Conservation (phyloP, 1,140 invertebrate genomes). For the Pseudomyrmex concolor region DNA sequence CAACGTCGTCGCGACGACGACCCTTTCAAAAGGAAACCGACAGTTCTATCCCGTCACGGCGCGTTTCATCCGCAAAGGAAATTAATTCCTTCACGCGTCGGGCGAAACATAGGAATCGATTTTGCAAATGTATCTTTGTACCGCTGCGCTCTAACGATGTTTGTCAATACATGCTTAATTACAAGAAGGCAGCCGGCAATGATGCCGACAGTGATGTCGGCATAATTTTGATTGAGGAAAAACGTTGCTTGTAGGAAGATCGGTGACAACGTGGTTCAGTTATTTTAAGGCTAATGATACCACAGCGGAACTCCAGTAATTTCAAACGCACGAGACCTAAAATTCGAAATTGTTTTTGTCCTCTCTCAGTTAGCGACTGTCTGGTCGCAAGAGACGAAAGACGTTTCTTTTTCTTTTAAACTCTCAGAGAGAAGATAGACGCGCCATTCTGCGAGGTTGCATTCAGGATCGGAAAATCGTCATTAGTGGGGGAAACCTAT, state of each 20-base stretch:
- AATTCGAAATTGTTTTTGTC: too few species aligned
- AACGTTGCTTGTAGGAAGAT: not conserved
- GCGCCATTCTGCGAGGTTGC: too few species aligned
- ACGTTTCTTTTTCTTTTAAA: too few species aligned
- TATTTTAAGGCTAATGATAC: not conserved
- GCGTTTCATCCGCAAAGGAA: slow-evolving; percentile 26
- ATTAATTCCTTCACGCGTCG: slow-evolving; percentile 28
- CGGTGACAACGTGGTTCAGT: not conserved
- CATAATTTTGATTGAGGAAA: not conserved
- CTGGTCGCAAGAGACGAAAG: too few species aligned
- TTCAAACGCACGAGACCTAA: too few species aligned
- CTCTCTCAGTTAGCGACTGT: too few species aligned
- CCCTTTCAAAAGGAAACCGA: slow-evolving; percentile 23
- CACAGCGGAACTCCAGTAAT: too few species aligned
- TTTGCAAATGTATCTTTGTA: not conserved
- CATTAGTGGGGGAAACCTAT: too few species aligned
- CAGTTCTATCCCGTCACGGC: not conserved
- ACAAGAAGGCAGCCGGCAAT: slow-evolving; percentile 3
- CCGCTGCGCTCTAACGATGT: slow-evolving; percentile 1
- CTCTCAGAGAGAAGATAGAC: too few species aligned
- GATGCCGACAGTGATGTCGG: too few species aligned
- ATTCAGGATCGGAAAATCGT: too few species aligned
- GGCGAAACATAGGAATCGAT: not conserved
- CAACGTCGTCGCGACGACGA: slow-evolving; percentile 21
- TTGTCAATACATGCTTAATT: slow-evolving; percentile 7